Evolutionary conservation across 2,113 vertebrate species (phyloP), one percentile per base, ranked within the genome.

Genomic region (Ciconia stormi): DNA sequence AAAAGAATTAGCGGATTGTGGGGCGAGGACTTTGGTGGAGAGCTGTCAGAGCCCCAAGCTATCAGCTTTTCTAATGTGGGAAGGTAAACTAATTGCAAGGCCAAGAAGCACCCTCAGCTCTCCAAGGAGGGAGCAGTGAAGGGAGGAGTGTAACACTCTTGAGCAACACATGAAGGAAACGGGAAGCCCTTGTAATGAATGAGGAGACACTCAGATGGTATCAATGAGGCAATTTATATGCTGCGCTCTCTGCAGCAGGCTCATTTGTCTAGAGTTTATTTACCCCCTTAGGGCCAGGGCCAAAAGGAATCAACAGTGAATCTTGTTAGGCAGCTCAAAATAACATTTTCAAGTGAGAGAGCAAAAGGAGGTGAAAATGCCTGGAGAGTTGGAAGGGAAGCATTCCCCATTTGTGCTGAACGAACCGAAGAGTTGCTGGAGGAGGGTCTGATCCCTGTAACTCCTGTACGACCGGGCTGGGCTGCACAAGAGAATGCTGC

Each of bases 161-260:
- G 65, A 96, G 89, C 29, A 89, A 69, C 65, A 56, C 77, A 61
- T 53, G 89, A 87, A 85, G 91, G 77, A 79, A 91, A 92, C 0
- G 4, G 90, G 89, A 91, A 93, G 38, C 78, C 77, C 87, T 82
- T 73, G 53, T 82, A 93, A 89, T 69, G 66, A 92, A 91, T 42
- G 53, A 95, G 70, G 70, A 94, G 62, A 77, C 66, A 82, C 71
- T 95, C 70, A 47, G 91, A 91, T 95, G 58, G 58, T 66, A 97
- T 88, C 97, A 95, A 72, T 77, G 94, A 97, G 56, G 84, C 81
- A 95, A 95, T 96, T 96, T 94, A 93, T 95, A 97, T 85, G 91
- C 94, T 95, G 78, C 74, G 62, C 74, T 90, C 89, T 65, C 84
- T 46, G 58, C 78, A 96, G 91, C 89, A 93, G 77, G 61, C 93